Evolutionary conservation across 1,140 invertebrate genomes (phyloP).

Genomic region (Nomia melanderi): DNA sequence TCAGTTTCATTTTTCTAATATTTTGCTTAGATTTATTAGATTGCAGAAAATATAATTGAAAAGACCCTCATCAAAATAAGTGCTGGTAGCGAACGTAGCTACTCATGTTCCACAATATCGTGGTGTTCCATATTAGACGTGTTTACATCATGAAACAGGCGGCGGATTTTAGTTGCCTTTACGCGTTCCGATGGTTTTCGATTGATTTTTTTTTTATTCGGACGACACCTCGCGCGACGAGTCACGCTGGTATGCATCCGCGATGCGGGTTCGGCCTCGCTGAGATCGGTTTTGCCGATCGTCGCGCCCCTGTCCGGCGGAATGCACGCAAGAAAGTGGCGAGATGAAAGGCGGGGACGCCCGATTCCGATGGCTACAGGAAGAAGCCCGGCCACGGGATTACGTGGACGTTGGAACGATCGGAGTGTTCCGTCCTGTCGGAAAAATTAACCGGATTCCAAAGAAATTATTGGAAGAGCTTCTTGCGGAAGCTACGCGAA

Average conservation of each 20-base stretch:
- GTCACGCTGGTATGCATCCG: neutral
- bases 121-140: too few species aligned
- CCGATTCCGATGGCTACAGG: conserved; percentile 33
- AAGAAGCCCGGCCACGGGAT: conserved; percentile 44
- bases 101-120: too few species aligned
- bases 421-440: neutral
- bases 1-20: too few species aligned
- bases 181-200: neutral
- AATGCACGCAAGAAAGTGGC: conserved; percentile 44
- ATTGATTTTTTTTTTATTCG: neutral
- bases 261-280: neutral
- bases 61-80: too few species aligned
- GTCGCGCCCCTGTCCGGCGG: conserved; percentile 1
- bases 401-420: conserved; percentile 37
- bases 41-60: too few species aligned
- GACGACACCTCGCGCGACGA: neutral
- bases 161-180: neutral
- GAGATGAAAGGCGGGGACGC: conserved; percentile 44
- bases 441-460: conserved; percentile 47
- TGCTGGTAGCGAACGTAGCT: too few species aligned
- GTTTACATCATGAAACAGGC: neutral
- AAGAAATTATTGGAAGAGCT: conserved; percentile 26
- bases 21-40: too few species aligned
- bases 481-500: conserved; percentile 38
- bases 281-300: conserved; percentile 28